These are phyloP conservation scores for Cromileptes altivelis DNA, from an alignment of 2,113 vertebrate genomes.

Conservation along the genomic window DNA sequence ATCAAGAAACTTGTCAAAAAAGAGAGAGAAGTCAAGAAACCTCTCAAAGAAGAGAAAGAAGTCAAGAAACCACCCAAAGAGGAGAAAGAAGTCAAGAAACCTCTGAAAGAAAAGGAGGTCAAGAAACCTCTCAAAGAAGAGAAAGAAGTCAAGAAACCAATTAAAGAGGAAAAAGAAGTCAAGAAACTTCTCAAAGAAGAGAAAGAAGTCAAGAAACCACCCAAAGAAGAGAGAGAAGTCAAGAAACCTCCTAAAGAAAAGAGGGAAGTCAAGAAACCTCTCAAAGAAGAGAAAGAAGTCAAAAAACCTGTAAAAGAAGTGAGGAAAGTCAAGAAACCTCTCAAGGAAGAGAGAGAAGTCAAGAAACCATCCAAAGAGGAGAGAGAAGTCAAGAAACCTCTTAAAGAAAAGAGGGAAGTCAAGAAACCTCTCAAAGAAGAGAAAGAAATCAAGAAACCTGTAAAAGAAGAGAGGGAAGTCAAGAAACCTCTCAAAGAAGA, in stretches of 20 bases:
- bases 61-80: background rate
- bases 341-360: background rate
- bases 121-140: slow-evolving; percentile 8
- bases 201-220: background rate
- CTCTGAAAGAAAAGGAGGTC: background rate
- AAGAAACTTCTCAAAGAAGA: slow-evolving; percentile 7
- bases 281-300: background rate
- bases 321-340: background rate
- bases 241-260: background rate
- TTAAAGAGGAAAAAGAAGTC: background rate
- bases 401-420: background rate
- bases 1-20: background rate
- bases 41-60: background rate
- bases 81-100: slow-evolving; percentile 8
- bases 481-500: slow-evolving; percentile 12
- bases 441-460: background rate
- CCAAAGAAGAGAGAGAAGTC: background rate
- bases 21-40: background rate
- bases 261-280: background rate
- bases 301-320: background rate
- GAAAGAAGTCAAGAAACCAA: background rate
- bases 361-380: background rate
- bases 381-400: background rate
- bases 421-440: background rate
- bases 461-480: background rate